Evolutionary conservation across 2,113 vertebrate species (phyloP).

Genomic region (Etheostoma cragini): DNA sequence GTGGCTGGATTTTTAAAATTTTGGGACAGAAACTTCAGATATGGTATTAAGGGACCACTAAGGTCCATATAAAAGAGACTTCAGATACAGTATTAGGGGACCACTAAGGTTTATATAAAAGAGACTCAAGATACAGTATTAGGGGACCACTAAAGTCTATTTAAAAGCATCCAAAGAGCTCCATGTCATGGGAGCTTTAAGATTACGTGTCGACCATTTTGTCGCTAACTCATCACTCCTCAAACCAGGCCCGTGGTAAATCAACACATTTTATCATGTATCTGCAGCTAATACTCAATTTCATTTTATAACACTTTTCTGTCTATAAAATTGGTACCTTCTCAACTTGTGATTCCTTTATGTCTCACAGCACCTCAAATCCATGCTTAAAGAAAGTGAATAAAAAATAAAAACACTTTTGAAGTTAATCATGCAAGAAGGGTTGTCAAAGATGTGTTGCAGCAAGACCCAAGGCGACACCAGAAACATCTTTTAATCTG

Average conservation of each 20-base stretch:
- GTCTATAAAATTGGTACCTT: neutral
- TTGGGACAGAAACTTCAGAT: too few relatives aligned
- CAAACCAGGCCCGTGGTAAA: constrained; percentile 4
- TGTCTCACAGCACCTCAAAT: constrained; percentile 17
- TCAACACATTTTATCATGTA: neutral
- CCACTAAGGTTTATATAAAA: too few relatives aligned
- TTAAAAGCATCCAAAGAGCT: too few relatives aligned
- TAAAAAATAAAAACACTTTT: constrained; percentile 44
- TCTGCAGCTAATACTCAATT: neutral
- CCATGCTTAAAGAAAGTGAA: neutral
- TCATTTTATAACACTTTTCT: neutral
- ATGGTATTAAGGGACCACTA: too few relatives aligned
- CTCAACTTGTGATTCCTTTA: constrained; percentile 34
- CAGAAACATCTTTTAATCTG: constrained; percentile 74
- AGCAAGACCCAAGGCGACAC: constrained; percentile 61
- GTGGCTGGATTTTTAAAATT: too few relatives aligned
- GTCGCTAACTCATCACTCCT: constrained; percentile 1
- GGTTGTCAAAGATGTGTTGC: constrained; percentile 60
- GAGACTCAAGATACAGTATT: too few relatives aligned
- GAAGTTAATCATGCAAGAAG: constrained; percentile 63
- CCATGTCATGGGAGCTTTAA: neutral
- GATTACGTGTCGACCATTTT: constrained; percentile 31
- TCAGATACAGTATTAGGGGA: too few relatives aligned
- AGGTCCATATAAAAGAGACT: too few relatives aligned
- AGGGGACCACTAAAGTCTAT: too few relatives aligned